Conservation (phyloP, 2,113 vertebrate genomes). For the Anguilla rostrata region DNA sequence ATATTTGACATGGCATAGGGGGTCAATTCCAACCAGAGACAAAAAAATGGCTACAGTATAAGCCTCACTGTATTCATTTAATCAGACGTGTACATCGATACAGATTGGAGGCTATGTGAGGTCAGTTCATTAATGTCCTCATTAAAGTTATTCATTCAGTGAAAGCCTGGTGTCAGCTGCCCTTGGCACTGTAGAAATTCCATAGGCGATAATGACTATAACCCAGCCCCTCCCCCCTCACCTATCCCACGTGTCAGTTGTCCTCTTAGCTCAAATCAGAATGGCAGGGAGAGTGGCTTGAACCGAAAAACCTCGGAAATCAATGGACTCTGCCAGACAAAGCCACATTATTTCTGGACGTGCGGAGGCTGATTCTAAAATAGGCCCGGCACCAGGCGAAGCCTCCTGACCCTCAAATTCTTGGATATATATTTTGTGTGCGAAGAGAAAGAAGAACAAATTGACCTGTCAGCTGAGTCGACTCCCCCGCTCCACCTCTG, state of each 20-base stretch:
- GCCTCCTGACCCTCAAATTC: background rate
- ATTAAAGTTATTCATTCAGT: background rate
- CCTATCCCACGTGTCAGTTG: background rate
- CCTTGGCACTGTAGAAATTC: background rate
- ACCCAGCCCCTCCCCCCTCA: background rate
- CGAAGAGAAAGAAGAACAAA: background rate
- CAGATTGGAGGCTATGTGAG: background rate
- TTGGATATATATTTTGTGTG: background rate
- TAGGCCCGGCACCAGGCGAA: background rate
- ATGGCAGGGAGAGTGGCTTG: background rate
- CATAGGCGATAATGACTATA: background rate
- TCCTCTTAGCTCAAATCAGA: background rate
- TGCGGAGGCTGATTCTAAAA: background rate
- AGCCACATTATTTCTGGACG: background rate
- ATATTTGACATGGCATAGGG: background rate
- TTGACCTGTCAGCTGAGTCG: background rate
- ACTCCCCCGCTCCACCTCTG: background rate
- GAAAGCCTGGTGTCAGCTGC: background rate
- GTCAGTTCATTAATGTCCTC: background rate
- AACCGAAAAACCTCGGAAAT: background rate
- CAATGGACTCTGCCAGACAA: background rate
- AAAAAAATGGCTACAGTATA: background rate
- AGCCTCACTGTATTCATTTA: background rate
- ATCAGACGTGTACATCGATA: background rate
- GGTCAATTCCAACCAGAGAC: too few species aligned